These are phyloP conservation scores for Acromyrmex charruanus DNA, from an alignment of 1,140 invertebrate genomes.

Conservation along the genomic window DNA sequence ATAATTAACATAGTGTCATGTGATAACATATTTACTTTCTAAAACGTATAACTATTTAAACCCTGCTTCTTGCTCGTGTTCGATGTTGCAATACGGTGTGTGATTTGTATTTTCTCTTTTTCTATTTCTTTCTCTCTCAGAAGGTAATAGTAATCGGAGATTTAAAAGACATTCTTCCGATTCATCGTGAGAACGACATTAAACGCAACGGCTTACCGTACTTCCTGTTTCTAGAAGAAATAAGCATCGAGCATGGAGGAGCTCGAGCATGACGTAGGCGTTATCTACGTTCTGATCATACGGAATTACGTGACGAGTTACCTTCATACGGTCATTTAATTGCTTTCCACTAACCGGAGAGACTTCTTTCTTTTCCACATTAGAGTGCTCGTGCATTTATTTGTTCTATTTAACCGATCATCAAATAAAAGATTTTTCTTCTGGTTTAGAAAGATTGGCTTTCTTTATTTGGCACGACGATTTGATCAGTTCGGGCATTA, in stretches of 20 bases:
- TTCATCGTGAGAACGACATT: conserved; percentile 37
- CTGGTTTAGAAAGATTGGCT: not conserved
- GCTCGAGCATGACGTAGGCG: conserved; percentile 30
- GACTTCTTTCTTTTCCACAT: not conserved
- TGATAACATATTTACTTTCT: not conserved
- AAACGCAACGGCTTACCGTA: conserved; percentile 17
- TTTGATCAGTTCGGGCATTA: not conserved
- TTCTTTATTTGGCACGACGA: not conserved
- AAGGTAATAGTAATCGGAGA: not conserved
- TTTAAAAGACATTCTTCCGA: not conserved
- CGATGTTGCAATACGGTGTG: too few species aligned
- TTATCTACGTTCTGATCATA: conserved; percentile 55
- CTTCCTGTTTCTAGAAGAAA: conserved; percentile 50
- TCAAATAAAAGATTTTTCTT: not conserved
- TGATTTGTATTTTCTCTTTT: conserved; percentile 27
- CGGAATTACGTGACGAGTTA: conserved; percentile 15
- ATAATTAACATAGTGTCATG: not conserved
- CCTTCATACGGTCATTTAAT: conserved; percentile 28
- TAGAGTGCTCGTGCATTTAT: not conserved
- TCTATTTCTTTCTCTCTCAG: not conserved
- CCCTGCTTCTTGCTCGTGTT: not conserved
- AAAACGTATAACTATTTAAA: not conserved
- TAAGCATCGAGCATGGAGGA: conserved; percentile 21
- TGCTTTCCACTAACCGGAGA: not conserved
- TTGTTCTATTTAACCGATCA: not conserved